phyloP scores from a whole-genome alignment of 2,113 vertebrate genomes.

The Kobus ellipsiprymnus region DNA sequence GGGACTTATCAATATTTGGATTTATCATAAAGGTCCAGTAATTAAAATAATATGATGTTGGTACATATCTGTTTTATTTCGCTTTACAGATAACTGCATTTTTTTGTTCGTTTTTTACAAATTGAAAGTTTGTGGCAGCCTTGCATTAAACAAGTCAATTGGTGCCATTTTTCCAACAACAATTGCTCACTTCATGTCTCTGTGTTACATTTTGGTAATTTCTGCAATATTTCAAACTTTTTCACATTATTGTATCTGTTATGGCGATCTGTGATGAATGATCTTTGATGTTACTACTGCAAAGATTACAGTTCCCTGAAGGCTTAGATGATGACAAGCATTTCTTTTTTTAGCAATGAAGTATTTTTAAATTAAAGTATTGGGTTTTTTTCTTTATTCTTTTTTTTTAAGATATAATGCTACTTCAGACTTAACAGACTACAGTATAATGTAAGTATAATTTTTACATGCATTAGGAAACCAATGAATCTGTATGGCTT shows the following conservation, averaged over 20 bases:
- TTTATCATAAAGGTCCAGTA: neutral
- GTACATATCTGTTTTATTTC: neutral
- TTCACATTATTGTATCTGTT: neutral
- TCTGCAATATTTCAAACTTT: neutral
- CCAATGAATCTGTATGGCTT: neutral
- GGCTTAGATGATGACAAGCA: neutral
- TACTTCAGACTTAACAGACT: neutral
- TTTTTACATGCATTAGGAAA: neutral
- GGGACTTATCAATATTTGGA: neutral
- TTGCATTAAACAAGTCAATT: neutral
- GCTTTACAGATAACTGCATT: neutral
- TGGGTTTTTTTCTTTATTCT: accelerated
- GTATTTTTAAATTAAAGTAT: neutral
- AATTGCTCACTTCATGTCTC: neutral
- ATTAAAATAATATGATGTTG: neutral
- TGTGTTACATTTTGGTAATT: neutral
- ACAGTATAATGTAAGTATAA: neutral
- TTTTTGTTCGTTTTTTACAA: neutral
- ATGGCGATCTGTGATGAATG: neutral
- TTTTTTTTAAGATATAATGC: neutral
- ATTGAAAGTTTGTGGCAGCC: neutral
- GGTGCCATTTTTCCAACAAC: neutral
- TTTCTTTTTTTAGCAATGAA: neutral
- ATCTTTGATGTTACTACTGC: neutral
- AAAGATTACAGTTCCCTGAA: neutral